These are phyloP conservation scores for Microplitis mediator DNA, from an alignment of 1,140 invertebrate species.

Conservation along the genomic window DNA sequence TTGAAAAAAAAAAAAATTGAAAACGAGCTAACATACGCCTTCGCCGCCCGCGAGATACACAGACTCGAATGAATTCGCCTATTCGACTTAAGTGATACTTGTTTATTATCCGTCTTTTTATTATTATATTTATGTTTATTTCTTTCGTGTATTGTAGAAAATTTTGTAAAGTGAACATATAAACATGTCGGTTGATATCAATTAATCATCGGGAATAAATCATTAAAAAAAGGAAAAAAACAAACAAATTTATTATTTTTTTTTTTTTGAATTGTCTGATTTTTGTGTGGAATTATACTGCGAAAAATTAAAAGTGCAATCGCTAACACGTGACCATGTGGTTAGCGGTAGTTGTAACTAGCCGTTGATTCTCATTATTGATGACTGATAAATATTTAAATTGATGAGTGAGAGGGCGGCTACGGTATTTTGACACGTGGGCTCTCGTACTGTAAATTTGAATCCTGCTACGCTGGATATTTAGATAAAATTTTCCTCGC, in stretches of 20 bases:
- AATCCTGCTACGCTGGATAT: background rate
- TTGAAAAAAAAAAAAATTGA: background rate
- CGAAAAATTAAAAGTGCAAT: background rate
- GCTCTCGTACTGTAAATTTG: background rate
- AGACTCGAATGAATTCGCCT: conserved; percentile 7
- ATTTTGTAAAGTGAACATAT: background rate
- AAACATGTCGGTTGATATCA: background rate
- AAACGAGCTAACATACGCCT: conserved; percentile 14
- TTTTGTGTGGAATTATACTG: background rate
- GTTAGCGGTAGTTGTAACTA: background rate
- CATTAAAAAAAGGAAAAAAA: background rate
- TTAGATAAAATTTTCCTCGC: background rate
- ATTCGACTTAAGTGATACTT: conserved; percentile 9
- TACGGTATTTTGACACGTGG: background rate
- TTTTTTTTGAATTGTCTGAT: background rate
- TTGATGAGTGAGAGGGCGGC: background rate
- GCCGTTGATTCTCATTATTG: background rate
- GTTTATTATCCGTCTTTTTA: background rate
- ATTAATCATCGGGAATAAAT: background rate
- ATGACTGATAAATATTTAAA: background rate
- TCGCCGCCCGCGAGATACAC: conserved; percentile 4
- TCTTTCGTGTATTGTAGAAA: conserved; percentile 7
- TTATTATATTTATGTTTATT: background rate
- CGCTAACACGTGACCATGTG: background rate
- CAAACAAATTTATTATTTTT: background rate